Evolutionary conservation across 1,140 invertebrate species (phyloP).

Genomic region (Antheraea pernyi): DNA sequence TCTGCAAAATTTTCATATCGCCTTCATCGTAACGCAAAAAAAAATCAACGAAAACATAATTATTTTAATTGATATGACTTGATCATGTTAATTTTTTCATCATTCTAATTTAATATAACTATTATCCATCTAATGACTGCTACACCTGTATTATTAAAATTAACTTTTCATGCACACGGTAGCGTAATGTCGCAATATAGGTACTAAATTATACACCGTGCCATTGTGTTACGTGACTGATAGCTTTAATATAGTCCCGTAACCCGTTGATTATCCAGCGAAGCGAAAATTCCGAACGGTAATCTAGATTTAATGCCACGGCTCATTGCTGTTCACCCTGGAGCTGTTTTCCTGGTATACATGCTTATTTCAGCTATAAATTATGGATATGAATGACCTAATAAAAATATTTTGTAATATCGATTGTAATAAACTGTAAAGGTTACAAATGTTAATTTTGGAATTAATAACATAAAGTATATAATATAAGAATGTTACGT

Average conservation of each 20-base stretch:
- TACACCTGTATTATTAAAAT: neutral
- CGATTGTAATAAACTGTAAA: no score
- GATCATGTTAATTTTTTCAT: no score
- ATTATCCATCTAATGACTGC: no score
- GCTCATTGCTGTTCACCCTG: constrained; percentile 53
- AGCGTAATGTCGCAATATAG: constrained; percentile 31
- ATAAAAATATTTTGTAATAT: no score
- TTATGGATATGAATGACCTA: neutral
- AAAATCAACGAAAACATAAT: no score
- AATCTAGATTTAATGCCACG: constrained; percentile 76
- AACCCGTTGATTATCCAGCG: constrained; percentile 66
- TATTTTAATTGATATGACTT: no score
- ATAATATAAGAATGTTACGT: no score
- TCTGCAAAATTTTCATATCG: no score
- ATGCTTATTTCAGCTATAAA: neutral
- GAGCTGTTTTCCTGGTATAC: constrained; percentile 19
- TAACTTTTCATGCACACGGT: constrained; percentile 1
- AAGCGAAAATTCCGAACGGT: constrained; percentile 69
- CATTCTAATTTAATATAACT: no score
- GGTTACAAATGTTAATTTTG: no score
- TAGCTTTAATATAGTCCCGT: constrained; percentile 71
- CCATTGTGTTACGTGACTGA: constrained; percentile 55
- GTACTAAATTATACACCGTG: neutral
- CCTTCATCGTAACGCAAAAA: no score
- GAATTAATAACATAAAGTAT: no score